A percentile compares a stretch with the other conserved stretches of the same genome.
Evolutionary conservation across 2,113 vertebrate genomes (phyloP).

Genomic region (Piprites chloris): DNA sequence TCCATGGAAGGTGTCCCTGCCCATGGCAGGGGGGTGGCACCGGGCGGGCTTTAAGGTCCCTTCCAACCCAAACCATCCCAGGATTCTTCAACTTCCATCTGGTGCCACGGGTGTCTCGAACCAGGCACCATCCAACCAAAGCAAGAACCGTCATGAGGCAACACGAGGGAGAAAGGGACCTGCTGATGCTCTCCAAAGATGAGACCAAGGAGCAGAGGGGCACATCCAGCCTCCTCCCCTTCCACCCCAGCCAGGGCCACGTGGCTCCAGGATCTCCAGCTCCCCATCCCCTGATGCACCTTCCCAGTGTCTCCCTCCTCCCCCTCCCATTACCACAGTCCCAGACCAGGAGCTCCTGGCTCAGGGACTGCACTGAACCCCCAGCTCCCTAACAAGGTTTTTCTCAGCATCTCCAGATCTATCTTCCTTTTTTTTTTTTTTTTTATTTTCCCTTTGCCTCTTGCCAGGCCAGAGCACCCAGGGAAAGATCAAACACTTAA

Average conservation of each 20-base stretch:
- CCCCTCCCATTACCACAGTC: neutral
- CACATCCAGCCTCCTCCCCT: neutral
- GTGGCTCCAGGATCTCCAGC: neutral
- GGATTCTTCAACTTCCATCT: neutral
- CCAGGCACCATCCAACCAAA: neutral
- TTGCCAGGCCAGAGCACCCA: neutral
- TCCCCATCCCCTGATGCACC: neutral
- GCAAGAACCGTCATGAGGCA: neutral
- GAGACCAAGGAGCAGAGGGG: neutral
- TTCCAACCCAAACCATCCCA: neutral
- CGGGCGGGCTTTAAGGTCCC: neutral
- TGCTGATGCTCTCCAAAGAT: accelerated
- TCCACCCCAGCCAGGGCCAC: accelerated
- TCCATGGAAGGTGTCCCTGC: neutral
- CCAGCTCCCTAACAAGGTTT: neutral
- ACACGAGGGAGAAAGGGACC: neutral
- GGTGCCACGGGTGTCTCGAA: neutral
- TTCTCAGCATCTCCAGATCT: neutral
- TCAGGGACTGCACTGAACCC: neutral
- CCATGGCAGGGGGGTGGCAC: no score
- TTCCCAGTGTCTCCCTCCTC: neutral
- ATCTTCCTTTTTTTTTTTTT: no score
- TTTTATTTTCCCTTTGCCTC: neutral
- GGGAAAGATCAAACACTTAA: neutral
- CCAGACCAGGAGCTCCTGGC: neutral